Base-by-base conservation (phyloP, 1,140 invertebrate species). In the Rhagoletis zephyria region DNA sequence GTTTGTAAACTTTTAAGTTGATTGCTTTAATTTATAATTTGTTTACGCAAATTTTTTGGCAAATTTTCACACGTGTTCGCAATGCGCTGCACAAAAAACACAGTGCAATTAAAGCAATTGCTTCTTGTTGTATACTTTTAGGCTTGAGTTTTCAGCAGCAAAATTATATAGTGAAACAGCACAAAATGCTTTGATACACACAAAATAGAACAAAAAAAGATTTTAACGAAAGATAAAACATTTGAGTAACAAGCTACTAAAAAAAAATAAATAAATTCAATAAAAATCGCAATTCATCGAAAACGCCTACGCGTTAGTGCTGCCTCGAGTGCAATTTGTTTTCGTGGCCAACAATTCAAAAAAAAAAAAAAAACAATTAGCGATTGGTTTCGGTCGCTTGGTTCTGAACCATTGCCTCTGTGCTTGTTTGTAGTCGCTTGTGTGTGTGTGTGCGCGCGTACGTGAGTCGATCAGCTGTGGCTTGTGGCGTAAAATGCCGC, bases 401-500 rank as follows among this genome's bases (percentile, higher is more conserved):
- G 0, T 30, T 0, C 30, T 30, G 30, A 30, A 30, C 30, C 10
- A 56, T 56, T 56, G 10, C 5, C 51, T 56, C 51, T 56, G 51
- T 16, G 61, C 30, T 30, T 30, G 30, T 30, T 30, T 63, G 61
- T 14, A 63, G 12, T 16, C n/a, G 9, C 9, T 63, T 63, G 61
- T n/a, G 61, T n/a, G 61, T 4, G 48, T 87, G 0, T 51, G 48
- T 67, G 45, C 10, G 64, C 51, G 86, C 65, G 65, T 51, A 42
- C 16, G 64, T 67, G 63, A 51, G 60, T 67, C 48, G 61, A 64
- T 87, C 40, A n/a, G 86, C 30, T 87, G 85, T 88, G 85, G 30
- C 45, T 87, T 86, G 74, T 87, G 88, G 87, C 60, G 56, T 59
- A 87, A 77, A 87, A 87, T 85, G 88, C 88, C 88, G 87, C 74